Base-by-base conservation (phyloP, 2,113 vertebrate genomes). In the Aramus guarauna region DNA sequence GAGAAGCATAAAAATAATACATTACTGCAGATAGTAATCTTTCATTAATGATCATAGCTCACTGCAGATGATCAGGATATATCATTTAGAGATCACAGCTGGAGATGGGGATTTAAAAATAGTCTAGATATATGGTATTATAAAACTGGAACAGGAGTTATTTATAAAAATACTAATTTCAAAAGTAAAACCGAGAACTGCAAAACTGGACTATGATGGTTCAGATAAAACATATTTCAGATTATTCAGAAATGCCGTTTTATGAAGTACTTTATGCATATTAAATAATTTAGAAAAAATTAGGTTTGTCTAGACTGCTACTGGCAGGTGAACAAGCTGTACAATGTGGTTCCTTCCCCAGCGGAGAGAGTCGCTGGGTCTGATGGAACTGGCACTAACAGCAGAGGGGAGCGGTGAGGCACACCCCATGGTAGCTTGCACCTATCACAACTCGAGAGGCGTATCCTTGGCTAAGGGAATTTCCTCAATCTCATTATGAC, bases 291-390 rank as follows among this genome's bases (percentile, higher is more conserved):
- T 18, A 18, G 15, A 23, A 53, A 72, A 68, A 43, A n/a, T 29
- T 18, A 55, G 12, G 19, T 48, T 30, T 62, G 60, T n/a, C 34
- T 72, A 39, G 23, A 19, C 36, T 55, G 43, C 71, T 85, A 4
- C 1, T 90, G 91, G 67, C 75, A 37, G 24, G 34, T 26, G 64
- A 71, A 12, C 14, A 30, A 75, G 47, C 43, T 47, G 52, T 14
- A 45, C 72, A 18, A 23, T 2, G 34, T 8, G 18, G 64, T 74
- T 22, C 21, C 56, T 36, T 72, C 45, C 55, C 74, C 63, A 41
- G 13, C 0, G 0, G 16, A 4, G 16, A 4, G 18, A 24, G 23
- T 12, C 11, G 0, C 12, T 2, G 41, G 59, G 3, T 43, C 48
- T 68, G 55, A 39, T 13, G 3, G 36, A 56, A 4, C 34, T 14